Percentiles rank a stretch among this genome's conserved stretches.
phyloP scores from a whole-genome alignment of 2,113 vertebrate genomes.

The Entomyzon cyanotis region DNA sequence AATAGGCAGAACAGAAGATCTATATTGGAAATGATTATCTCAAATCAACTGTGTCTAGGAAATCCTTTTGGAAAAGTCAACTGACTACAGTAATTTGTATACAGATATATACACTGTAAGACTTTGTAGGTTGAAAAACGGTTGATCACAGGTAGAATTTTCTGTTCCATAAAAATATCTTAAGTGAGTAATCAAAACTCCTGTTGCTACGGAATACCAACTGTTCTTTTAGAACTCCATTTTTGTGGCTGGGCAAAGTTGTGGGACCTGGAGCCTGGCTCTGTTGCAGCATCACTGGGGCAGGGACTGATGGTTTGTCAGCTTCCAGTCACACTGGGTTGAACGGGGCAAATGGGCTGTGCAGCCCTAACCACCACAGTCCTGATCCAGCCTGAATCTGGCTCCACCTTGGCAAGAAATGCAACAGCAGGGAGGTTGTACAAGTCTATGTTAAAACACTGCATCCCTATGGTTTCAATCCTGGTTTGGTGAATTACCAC shows the following conservation, averaged over 20 bases:
- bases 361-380: background rate
- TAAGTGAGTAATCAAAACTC: background rate
- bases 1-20: background rate
- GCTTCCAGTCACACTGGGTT: rapidly evolving
- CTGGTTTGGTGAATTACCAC: background rate
- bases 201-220: background rate
- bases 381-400: background rate
- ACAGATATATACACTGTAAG: background rate
- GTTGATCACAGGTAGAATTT: background rate
- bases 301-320: background rate
- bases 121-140: background rate
- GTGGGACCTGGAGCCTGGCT: background rate
- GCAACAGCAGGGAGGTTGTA: background rate
- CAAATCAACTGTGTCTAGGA: background rate
- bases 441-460: background rate
- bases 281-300: rapidly evolving
- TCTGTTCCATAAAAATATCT: background rate
- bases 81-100: background rate
- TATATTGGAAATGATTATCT: background rate
- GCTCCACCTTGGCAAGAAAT: background rate
- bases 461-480: background rate
- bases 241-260: background rate
- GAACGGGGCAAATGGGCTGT: background rate
- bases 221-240: background rate
- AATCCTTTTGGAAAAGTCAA: background rate